A percentile compares a stretch with the other conserved stretches of the same genome.
These are phyloP conservation scores for Epistrophella euchroma DNA, from an alignment of 2,888 invertebrate species.

Conservation along the genomic window DNA sequence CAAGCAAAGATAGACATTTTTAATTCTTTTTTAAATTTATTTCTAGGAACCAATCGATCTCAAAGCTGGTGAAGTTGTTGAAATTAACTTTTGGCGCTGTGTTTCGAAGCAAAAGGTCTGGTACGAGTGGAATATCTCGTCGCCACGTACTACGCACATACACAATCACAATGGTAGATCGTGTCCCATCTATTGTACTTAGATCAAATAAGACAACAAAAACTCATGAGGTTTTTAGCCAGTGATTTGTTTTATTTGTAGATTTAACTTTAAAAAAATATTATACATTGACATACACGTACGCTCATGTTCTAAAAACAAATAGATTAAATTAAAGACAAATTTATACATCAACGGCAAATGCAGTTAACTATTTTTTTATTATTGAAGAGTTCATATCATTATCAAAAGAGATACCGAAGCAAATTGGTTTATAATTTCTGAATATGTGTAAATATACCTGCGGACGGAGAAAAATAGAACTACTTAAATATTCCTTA, in stretches of 20 bases:
- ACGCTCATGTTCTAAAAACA: slow-evolving; percentile 12
- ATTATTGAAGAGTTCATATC: background rate
- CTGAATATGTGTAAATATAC: background rate
- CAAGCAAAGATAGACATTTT: background rate
- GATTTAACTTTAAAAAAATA: slow-evolving; percentile 41
- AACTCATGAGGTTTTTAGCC: slow-evolving; percentile 31
- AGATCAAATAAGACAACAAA: slow-evolving; percentile 37
- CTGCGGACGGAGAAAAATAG: too few relatives aligned
- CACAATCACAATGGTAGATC: slow-evolving; percentile 82
- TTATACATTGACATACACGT: slow-evolving; percentile 41
- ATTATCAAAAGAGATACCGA: too few relatives aligned
- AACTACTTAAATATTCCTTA: too few relatives aligned
- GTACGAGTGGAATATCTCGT: slow-evolving; percentile 94
- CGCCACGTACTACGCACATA: slow-evolving; percentile 79
- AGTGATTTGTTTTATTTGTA: slow-evolving; percentile 62
- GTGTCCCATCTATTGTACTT: slow-evolving; percentile 79
- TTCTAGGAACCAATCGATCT: slow-evolving; percentile 85
- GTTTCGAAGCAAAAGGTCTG: slow-evolving; percentile 93
- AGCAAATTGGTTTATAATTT: background rate
- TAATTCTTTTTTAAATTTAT: slow-evolving; percentile 12
- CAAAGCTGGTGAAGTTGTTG: slow-evolving; percentile 88
- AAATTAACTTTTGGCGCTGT: slow-evolving; percentile 94
- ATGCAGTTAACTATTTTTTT: background rate
- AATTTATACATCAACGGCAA: slow-evolving; percentile 20
- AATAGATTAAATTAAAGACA: slow-evolving; percentile 47